Evolutionary conservation across 2,797 vertebrate genomes (phyloP), one percentile per base, ranked within the genome.

Genomic region (Xenopus petersii): DNA sequence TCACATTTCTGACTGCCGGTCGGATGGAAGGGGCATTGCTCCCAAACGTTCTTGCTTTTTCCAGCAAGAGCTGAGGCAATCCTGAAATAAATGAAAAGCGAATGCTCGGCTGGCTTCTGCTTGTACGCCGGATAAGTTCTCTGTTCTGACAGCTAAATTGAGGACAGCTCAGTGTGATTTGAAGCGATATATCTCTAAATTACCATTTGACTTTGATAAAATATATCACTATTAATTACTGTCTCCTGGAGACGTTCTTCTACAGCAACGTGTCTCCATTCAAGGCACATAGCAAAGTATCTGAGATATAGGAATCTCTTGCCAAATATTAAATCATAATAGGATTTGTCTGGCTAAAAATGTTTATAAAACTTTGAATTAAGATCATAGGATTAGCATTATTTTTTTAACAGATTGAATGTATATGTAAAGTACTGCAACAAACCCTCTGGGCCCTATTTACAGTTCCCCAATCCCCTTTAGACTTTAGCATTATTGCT

Each of bases 161-260:
- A 17, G 0, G 82, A 84, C 84, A 81, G 73, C 47, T 60, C 64
- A 54, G 74, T 42, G 7, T 63, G 30, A 60, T 17, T 70, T 42
- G 79, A 63, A 63, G 61, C 0, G 77, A 51, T 10, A 75, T 36
- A 75, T 71, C 78, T 51, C 61, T 69, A 6, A 73, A 74, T 69
- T 78, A 59, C 74, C 42, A 58, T 68, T 1, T 12, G 51, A 58
- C 73, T 65, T 68, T 71, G 82, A 71, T 83, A 77, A 11, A 21
- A 75, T 74, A 80, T 71, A 21, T 68, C 80, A 67, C 70, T 0
- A 3, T 72, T 75, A 61, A 69, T 56, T 49, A 80, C 21, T 0
- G 12, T 63, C 30, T 15, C 80, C 63, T 49, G 30, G 2, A 74
- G 73, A 62, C 26, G 0, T 17, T 64, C 72, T 16, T 73, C 17